Percentiles rank a stretch among this genome's conserved stretches.
Evolutionary conservation across 1,140 invertebrate genomes (phyloP).

Genomic region (Cherax quadricarinatus): DNA sequence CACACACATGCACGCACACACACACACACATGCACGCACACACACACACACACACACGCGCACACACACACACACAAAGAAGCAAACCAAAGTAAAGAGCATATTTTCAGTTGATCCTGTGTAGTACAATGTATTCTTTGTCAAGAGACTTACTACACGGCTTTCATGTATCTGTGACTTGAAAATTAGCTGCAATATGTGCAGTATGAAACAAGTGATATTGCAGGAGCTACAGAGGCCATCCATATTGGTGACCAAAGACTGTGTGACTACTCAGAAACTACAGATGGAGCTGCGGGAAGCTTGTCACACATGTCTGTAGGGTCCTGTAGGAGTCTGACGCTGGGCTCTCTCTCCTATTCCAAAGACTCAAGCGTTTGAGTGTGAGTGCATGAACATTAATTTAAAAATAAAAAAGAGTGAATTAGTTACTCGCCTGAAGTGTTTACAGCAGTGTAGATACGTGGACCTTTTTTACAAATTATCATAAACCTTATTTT

Average conservation of each 20-base stretch:
- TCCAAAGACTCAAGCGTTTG: conserved; percentile 53
- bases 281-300: neutral
- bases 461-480: conserved; percentile 38
- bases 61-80: neutral
- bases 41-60: neutral
- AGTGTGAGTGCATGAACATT: conserved; percentile 35
- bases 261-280: neutral
- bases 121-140: neutral
- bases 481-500: conserved; percentile 7
- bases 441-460: neutral
- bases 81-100: neutral
- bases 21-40: conserved; percentile 5
- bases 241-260: neutral
- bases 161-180: neutral
- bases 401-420: neutral
- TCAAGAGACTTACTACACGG: neutral
- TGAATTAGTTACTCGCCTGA: conserved; percentile 8
- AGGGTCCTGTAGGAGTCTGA: neutral
- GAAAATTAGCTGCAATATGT: neutral
- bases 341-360: conserved; percentile 36
- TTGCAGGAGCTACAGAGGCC: neutral
- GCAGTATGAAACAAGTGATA: neutral
- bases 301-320: neutral
- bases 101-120: neutral
- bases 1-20: neutral